Evolutionary conservation across 2,113 vertebrate genomes (phyloP), one percentile per base, ranked within the genome.

Genomic region (Ptychochromis oligacanthus): DNA sequence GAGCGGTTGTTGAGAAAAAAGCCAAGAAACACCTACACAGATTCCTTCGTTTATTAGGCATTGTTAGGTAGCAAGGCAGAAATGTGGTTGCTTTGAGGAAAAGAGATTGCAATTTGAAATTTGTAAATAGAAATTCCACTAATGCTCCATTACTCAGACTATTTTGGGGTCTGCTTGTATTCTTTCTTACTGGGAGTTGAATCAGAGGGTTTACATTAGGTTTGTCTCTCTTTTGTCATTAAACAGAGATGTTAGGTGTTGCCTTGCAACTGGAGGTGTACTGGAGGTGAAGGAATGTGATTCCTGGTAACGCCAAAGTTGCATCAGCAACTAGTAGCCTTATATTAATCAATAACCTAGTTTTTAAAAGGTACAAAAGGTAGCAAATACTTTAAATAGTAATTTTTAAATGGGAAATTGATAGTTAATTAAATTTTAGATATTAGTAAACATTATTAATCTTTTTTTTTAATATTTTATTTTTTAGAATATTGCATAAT

Each of bases 71-170:
- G 36, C 38, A 10, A 46, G 22, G 26, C 36, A 80, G 79, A 28
- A 67, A 24, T 46, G 38, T 9, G 36, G 72, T 43, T 70, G 57
- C 55, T 49, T 34, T 72, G 40, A 38, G 52, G 52, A 24, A 65
- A 55, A 36, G 20, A 28, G 34, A 79, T 65, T 79, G 52, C 31
- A 79, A 20, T 55, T 79, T 38, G 31, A 79, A 54, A 54, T 65
- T 20, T 6, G 52, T n/a, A 10, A 74, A 31, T 54, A 20, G 2
- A 49, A 22, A n/a, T 22, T 81, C 36, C 1, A 38, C 46, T 61
- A 38, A 81, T 24, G 46, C 26, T 24, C 31, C 14, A 40, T 54
- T 62, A 28, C n/a, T 75, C 31, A 2, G 60, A 31, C 57, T 28
- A 17, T 31, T 58, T 28, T 46, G 26, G 56, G 43, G 13, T 61